Percentiles rank a stretch among this genome's conserved stretches.
phyloP scores from a whole-genome alignment of 2,797 vertebrate genomes.

The Myiothlypis chrysogaster region DNA sequence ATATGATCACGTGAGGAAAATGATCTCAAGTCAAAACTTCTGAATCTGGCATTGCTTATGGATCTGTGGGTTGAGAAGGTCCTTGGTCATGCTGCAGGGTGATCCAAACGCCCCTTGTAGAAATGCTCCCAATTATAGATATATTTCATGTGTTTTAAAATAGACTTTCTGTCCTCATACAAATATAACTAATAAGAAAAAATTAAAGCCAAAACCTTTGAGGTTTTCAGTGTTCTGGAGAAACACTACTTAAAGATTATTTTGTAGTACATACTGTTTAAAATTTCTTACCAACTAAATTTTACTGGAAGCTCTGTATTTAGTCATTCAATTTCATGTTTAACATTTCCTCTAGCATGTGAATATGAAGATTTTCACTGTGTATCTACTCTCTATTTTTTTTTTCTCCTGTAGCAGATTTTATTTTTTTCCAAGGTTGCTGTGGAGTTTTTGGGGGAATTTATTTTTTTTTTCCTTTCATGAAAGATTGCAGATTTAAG shows the following conservation, averaged over 20 bases:
- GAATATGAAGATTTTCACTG: neutral
- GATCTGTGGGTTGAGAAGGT: neutral
- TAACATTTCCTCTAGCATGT: neutral
- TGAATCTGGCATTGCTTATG: neutral
- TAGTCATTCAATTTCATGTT: neutral
- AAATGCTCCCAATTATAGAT: neutral
- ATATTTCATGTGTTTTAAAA: neutral
- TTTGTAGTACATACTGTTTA: neutral
- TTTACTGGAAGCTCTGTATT: neutral
- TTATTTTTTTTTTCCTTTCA: rapidly evolving
- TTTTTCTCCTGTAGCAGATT: neutral
- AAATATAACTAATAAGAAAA: neutral
- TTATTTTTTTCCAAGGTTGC: neutral
- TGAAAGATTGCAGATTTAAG: neutral
- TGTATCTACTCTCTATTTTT: neutral
- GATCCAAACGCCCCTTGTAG: neutral
- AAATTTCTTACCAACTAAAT: neutral
- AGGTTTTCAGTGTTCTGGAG: neutral
- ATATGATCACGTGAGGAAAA: neutral
- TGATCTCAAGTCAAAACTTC: neutral
- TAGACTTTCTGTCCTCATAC: neutral
- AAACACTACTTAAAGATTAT: neutral
- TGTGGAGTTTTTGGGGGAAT: neutral
- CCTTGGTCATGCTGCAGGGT: neutral
- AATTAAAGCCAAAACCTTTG: neutral